Evolutionary conservation across 1,140 invertebrate genomes (phyloP).

Genomic region (Carcinoscorpius rotundicauda): DNA sequence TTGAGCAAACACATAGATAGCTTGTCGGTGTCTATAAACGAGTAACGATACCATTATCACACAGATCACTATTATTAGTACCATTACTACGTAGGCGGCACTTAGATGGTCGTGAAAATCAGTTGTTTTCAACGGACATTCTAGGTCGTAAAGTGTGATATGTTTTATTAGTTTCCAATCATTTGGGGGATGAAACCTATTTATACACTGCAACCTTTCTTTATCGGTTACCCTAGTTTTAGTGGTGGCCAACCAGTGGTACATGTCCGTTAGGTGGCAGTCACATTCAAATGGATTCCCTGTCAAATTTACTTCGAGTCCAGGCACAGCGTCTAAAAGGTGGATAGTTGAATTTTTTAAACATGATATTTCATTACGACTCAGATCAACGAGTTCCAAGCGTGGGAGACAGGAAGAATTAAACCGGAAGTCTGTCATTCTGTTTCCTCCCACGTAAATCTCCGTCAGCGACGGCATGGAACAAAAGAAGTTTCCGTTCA

Average conservation of each 20-base stretch:
- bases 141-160: conserved; percentile 1
- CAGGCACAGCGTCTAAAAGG: conserved; percentile 43
- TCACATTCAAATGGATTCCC: conserved; percentile 56
- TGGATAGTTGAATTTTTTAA: conserved; percentile 45
- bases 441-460: conserved; percentile 54
- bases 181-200: conserved; percentile 9
- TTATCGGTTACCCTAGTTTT: background rate
- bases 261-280: conserved; percentile 46
- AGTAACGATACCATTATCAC: background rate
- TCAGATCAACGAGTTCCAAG: conserved; percentile 53
- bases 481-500: conserved; percentile 53
- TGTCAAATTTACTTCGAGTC: conserved; percentile 47
- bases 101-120: conserved; percentile 5
- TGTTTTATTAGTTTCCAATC: conserved; percentile 4
- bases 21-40: conserved; percentile 8
- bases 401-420: conserved; percentile 51
- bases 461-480: conserved; percentile 51
- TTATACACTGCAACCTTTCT: conserved; percentile 8
- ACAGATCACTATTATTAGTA: conserved; percentile 2
- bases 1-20: background rate
- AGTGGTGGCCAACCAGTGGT: conserved; percentile 42
- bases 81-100: conserved; percentile 7
- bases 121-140: conserved; percentile 1
- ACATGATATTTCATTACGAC: conserved; percentile 50
- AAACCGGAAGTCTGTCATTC: conserved; percentile 44